Evolutionary conservation across 2,797 vertebrate genomes (phyloP), one percentile per base, ranked within the genome.

Genomic region (Gymnopithys bicolor): DNA sequence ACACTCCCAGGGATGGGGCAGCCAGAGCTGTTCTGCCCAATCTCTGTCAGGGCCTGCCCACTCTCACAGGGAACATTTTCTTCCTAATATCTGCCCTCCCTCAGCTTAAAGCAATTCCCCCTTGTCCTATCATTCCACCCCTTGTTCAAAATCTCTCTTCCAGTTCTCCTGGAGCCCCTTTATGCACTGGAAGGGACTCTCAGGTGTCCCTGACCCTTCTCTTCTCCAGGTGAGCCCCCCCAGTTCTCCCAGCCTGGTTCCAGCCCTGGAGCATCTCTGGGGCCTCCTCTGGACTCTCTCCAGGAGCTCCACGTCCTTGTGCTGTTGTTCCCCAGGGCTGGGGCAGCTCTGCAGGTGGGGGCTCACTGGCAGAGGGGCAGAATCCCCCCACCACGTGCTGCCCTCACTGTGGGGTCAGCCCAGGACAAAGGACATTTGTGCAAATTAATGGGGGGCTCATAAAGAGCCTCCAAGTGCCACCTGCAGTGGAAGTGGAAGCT

Each of bases 361-460:
- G 41, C 52, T 22, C 48, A 48, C 22, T 11, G n/a, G 46, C 69
- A 67, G 41, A 74, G 33, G 53, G 39, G 33, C 39, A 32, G 41
- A 32, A 55, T 11, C 18, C 15, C 19, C 10, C 9, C 24, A 5
- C 7, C 25, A 37, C 0, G 0, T 53, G 39, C 53, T 60, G 41
- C 33, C 39, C 41, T 43, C 15, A 27, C 15, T 19, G 28, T 28
- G 56, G 60, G 27, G n/a, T 30, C 28, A 56, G 56, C 14, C 43
- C 64, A 70, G 71, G 70, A 43, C 28, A 41, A 71, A 35, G 32
- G 13, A 8, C 1, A 3, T 48, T 64, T 60, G 21, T 43, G 37
- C 22, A 49, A 55, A 78, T 66, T 41, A 18, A 76, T 21, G 27
- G 46, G 69, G 55, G 58, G 60, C 30, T 83, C 49, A 10, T 10